These are phyloP conservation scores for Xestia sexstrigata DNA, from an alignment of 2,888 invertebrate genomes.

Conservation along the genomic window DNA sequence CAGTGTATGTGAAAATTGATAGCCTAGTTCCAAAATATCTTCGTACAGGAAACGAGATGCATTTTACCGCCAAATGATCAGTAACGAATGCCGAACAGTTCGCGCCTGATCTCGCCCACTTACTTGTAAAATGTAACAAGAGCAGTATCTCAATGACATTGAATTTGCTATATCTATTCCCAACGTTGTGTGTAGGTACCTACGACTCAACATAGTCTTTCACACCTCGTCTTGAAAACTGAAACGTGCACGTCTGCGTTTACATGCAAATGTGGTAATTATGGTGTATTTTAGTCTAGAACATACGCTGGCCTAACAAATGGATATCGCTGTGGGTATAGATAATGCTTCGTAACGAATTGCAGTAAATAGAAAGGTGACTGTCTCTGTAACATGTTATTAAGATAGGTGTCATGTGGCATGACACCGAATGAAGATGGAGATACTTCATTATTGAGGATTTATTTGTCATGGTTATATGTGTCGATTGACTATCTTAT, in stretches of 20 bases:
- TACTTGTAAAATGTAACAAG: constrained; percentile 37
- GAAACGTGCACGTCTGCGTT: constrained; percentile 38
- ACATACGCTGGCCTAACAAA: constrained; percentile 16
- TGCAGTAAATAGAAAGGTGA: not conserved
- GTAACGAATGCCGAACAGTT: constrained; percentile 21
- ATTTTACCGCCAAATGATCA: constrained; percentile 45
- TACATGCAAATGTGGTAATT: constrained; percentile 35
- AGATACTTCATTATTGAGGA: not conserved
- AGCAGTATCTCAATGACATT: constrained; percentile 54
- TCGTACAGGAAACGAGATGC: constrained; percentile 18
- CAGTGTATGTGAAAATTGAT: constrained; percentile 39
- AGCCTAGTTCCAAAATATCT: constrained; percentile 43
- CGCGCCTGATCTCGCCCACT: constrained; percentile 12
- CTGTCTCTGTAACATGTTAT: not conserved
- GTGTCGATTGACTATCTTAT: not conserved
- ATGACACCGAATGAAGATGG: not conserved
- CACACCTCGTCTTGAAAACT: constrained; percentile 35
- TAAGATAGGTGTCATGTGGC: not conserved
- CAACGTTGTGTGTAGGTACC: constrained; percentile 23
- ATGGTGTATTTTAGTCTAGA: constrained; percentile 36
- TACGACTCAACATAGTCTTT: constrained; percentile 19
- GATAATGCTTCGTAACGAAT: constrained; percentile 1
- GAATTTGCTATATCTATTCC: constrained; percentile 39
- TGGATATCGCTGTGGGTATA: constrained; percentile 16
- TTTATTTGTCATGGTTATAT: not conserved